Evolutionary conservation across 2,888 invertebrate species (phyloP), one percentile per base, ranked within the genome.

Genomic region (Andrena haemorrhoa): DNA sequence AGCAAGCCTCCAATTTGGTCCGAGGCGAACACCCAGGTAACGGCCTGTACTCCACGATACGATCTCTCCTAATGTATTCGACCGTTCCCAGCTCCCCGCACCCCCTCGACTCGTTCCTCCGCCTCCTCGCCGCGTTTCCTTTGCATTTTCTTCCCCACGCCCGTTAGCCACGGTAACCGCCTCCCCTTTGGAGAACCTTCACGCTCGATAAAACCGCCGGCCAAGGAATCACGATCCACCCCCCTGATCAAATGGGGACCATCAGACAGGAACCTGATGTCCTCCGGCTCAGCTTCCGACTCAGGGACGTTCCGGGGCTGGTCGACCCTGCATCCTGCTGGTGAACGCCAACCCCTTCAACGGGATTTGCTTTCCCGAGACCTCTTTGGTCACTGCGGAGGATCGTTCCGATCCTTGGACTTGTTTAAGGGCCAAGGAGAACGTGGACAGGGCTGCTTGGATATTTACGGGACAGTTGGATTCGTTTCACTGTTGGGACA

Each of bases 1-100:
- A 79, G 78, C 68, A 88, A 72, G 81, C 79, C 88, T 89, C 88
- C 90, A 90, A 90, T 90, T 90, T 89, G 89, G 89, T 86, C 79
- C 81, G 75, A 74, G 80, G 74, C 83, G 85, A 88, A 89, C 88
- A 89, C n/a, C n/a, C 88, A 89, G 88, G 88, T 88, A 90, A 90
- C 88, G 86, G 85, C 80, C 83, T 85, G 84, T 86, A 86, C 77
- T 68, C 71, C 53, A 51, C 56, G 87, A 87, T 87, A 87, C 86
- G 77, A 86, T 86, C 86, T 79, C 65, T 70, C 72, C 79, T 83
- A 84, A 84, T 84, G 79, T 84, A 84, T 84, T 83, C 84, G 83
- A 64, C 66, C 79, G 73, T 79, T 75, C 12, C 81, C 68, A 31
- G 47, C 65, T 60, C 63, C 23, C 6, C 53, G 16, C 31, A 12